These are phyloP conservation scores for Sebastes diaconus DNA, from an alignment of 2,797 vertebrate species.

Conservation along the genomic window DNA sequence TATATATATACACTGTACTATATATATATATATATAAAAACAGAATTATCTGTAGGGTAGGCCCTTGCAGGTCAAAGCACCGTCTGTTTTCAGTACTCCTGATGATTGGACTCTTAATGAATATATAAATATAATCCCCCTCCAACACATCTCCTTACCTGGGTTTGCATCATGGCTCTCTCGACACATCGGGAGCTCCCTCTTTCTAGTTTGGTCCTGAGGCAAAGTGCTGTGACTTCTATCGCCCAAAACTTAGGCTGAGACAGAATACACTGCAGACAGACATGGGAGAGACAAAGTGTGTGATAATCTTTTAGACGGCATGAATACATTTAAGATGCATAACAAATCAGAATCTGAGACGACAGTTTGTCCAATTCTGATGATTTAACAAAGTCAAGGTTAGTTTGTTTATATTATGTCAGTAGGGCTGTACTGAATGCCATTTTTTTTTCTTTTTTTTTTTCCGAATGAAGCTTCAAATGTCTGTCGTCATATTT, in stretches of 20 bases:
- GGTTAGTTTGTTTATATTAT: not conserved
- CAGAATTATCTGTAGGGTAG: not conserved
- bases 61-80: not conserved
- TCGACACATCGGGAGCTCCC: slow-evolving; percentile 89
- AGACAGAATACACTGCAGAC: slow-evolving; percentile 88
- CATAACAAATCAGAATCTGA: not conserved
- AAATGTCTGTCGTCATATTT: not conserved
- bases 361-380: not conserved
- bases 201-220: slow-evolving; percentile 91
- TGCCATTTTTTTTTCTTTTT: not conserved
- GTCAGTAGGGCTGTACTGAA: not conserved
- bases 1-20: too few species aligned
- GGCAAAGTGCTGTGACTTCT: slow-evolving; percentile 88
- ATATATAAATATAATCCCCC: not conserved
- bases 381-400: not conserved
- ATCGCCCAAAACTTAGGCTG: slow-evolving; percentile 96
- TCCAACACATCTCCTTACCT: slow-evolving; percentile 80
- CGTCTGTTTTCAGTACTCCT: not conserved
- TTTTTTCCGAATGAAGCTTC: not conserved
- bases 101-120: not conserved
- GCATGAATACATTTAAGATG: not conserved
- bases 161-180: slow-evolving; percentile 94
- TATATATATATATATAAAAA: too few species aligned
- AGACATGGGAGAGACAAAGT: not conserved
- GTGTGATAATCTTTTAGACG: not conserved